phyloP scores from a whole-genome alignment of 2,797 vertebrate species.

The Typhlichthys subterraneus region DNA sequence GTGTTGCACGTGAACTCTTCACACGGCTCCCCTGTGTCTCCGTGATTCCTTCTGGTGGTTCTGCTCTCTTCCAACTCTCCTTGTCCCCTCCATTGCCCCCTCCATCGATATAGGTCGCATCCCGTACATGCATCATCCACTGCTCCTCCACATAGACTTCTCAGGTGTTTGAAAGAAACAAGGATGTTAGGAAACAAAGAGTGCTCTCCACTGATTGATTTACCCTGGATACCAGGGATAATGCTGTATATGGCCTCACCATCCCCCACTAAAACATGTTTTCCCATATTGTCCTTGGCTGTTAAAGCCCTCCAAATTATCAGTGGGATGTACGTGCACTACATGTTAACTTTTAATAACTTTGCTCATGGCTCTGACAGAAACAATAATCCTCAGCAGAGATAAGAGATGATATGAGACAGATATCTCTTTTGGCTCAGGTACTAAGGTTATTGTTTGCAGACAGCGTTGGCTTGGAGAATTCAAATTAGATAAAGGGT shows the following conservation, averaged over 20 bases:
- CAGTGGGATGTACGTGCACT: neutral
- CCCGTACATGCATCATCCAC: conserved; percentile 47
- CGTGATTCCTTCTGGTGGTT: neutral
- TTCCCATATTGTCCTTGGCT: conserved; percentile 32
- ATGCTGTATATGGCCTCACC: conserved; percentile 44
- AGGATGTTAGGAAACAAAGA: neutral
- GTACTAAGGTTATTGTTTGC: conserved; percentile 4
- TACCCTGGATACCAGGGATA: conserved; percentile 28
- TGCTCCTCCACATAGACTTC: conserved; percentile 43
- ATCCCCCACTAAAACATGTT: conserved; percentile 35
- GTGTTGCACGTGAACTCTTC: no score
- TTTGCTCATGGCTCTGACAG: neutral
- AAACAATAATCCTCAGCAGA: conserved; percentile 7
- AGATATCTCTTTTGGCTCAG: neutral
- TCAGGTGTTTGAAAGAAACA: conserved; percentile 37
- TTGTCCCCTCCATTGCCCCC: neutral
- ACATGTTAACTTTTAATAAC: conserved; percentile 18
- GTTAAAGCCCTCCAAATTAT: conserved; percentile 19
- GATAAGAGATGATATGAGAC: conserved; percentile 4
- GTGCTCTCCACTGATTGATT: conserved; percentile 45
- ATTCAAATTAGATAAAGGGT: conserved; percentile 13
- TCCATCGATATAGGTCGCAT: conserved; percentile 3
- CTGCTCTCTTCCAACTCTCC: neutral
- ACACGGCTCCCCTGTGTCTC: neutral
- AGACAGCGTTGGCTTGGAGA: conserved; percentile 17